Evolutionary conservation across 2,797 vertebrate species (phyloP).

Genomic region (Semaprochilodus insignis): DNA sequence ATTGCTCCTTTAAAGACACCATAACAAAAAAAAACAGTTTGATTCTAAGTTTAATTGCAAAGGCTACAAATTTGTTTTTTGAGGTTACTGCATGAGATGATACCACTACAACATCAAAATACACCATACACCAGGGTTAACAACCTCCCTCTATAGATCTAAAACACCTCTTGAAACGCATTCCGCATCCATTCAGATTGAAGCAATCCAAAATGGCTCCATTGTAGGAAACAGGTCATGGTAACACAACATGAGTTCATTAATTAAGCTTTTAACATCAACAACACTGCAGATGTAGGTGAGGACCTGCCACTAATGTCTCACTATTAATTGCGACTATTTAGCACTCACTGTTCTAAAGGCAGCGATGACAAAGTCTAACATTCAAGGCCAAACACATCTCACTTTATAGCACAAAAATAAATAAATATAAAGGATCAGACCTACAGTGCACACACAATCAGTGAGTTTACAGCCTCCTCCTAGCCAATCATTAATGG

Average conservation of each 20-base stretch:
- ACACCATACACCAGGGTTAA: not conserved
- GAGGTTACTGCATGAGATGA: not conserved
- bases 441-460: not conserved
- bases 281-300: not conserved
- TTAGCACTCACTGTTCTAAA: not conserved
- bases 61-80: too few species aligned
- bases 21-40: too few species aligned
- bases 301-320: not conserved
- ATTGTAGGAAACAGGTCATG: not conserved
- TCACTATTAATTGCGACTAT: not conserved
- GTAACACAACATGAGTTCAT: not conserved
- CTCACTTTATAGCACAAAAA: conserved; percentile 24
- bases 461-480: not conserved
- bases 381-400: conserved; percentile 7
- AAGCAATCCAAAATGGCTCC: not conserved
- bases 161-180: not conserved
- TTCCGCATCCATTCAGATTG: not conserved
- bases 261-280: conserved; percentile 24
- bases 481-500: conserved; percentile 41
- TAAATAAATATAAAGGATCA: conserved; percentile 14
- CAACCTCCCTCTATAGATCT: not conserved
- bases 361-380: not conserved
- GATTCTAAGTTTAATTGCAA: too few species aligned
- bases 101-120: not conserved
- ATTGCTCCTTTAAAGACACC: too few species aligned